Evolutionary conservation across 2,113 vertebrate genomes (phyloP), one percentile per base, ranked within the genome.

Genomic region (Podiceps cristatus): DNA sequence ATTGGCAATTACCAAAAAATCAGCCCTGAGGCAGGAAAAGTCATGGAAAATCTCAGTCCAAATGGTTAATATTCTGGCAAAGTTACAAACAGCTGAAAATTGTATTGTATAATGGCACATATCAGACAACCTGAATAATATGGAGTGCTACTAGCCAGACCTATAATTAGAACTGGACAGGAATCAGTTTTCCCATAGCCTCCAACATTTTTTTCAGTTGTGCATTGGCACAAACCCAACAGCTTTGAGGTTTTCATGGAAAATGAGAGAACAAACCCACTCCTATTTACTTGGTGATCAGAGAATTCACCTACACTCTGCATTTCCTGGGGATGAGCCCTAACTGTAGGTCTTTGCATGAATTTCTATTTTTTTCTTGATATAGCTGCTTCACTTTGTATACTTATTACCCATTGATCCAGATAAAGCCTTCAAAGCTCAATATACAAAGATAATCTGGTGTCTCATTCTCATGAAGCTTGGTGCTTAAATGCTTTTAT

Each of bases 101-200:
- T 72, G 29, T 78, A 68, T 75, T 78, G 45, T 87, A 79, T 79
- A 93, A 91, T 73, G 27, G 31, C 58, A 79, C 66, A 52, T 94
- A 85, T 94, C 85, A 89, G 83, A 78, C 53, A 15, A 92, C 77
- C 77, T 93, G 90, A 82, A 76, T 90, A 95, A 90, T 44, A 85
- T 1, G 4, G 49, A 90, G 69, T 66, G 66, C 53, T 95, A 95
- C 96, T 78, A 95, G 78, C 80, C 92, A 93, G 87, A 75, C 22
- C 45, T 94, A 95, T 94, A 91, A 96, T 94, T 90, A 91, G 81
- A 95, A 90, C 24, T 82, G 92, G 62, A 10, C 77, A 95, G 63
- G 87, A 93, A 64, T 82, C 35, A 68, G 8, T 79, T 96, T 96
- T 96, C 95, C 74, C 91, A 85, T 91, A 87, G 60, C 47, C 47